Base-by-base conservation (phyloP, 2,797 vertebrate species). In the Hippocampus kuda region DNA sequence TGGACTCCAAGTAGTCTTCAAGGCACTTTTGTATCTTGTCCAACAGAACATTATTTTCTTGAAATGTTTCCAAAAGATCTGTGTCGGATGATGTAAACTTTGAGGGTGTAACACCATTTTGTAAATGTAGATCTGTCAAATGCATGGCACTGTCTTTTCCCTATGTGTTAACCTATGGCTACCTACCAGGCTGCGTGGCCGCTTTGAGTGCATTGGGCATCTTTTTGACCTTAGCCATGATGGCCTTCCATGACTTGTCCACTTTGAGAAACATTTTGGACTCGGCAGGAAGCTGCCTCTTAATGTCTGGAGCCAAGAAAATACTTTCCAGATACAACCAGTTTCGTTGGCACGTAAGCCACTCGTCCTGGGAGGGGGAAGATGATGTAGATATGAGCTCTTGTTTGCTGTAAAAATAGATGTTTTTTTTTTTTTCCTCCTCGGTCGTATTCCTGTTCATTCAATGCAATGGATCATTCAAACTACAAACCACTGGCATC, bases 11-110 rank as follows among this genome's bases (percentile, higher is more conserved):
- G 79, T 94, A 94, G 54, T 89, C 92, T 71, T 95, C 93, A 66
- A 95, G 86, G 75, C 92, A 93, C 79, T 95, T 94, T 74, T 94
- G 92, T 83, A 95, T 92, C 81, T 94, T 90, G 68, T 95, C 93
- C 77, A 95, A 88, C 66, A 94, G 85, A 70, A 74, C 73, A 70
- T 94, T 95, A 81, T 95, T 94, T 69, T 88, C 90, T 82, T 90
- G 89, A 83, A 95, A 94, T 63, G 87, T 88, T 73, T 92, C 90
- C 83, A 95, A 75, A 70, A 93, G 89, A 69, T 91, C 93, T 94
- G 76, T 70, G 38, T 16, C 30, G 42, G 20, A 76, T 62, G 30
- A 64, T 27, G 9, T 62, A 8, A 69, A 15, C 20, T 38, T 59
- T 30, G 5, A 42, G 48, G 1, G 46, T 34, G 46, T 13, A 41